Base-by-base conservation (phyloP, 2,113 vertebrate species). In the Miniopterus natalensis region DNA sequence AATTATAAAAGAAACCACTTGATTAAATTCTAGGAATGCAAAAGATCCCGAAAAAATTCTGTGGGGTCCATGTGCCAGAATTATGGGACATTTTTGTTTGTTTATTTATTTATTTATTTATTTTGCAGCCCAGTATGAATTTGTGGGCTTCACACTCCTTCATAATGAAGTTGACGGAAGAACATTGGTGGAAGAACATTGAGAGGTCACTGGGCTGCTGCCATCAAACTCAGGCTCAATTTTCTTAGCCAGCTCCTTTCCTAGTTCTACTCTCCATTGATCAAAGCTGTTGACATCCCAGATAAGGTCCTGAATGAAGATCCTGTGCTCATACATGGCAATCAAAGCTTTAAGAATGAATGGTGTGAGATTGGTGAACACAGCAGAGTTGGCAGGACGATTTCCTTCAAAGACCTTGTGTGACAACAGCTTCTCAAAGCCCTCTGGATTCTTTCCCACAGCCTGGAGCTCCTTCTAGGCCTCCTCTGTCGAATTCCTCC, bases 221-320 rank as follows among this genome's bases (percentile, higher is more conserved):
- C 98, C 98, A 27, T 99, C 98, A 95, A 99, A 98, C 95, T 99
- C 99, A 0, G 99, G 99, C 79, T 99, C 99, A 10, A 99, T 99
- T 97, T 99, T 98, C 98, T 99, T 99, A 14, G 99, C 99, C 97
- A 99, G 98, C 95, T 99, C 99, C 92, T 99, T 99, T 53, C 99
- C 99, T 53, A 99, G 99, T 75, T 99, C 99, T 70, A 99, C 99
- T 8, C 99, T 99, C 99, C 99, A 99, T 98, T 99, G 99, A 90
- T 99, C 99, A 25, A 99, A 99, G 98, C 99, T 99, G 99, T 99
- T 99, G 97, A 99, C 99, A 96, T 99, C 98, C 99, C 99, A 99
- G 61, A 99, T 98, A 95, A 99, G 40, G 11, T 99, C 99, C 98
- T 99, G 99, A 53, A 99, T 98, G 63, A 99, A 99, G 98, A 99